Base-by-base conservation (phyloP, 2,888 invertebrate genomes). In the Elegia similella region DNA sequence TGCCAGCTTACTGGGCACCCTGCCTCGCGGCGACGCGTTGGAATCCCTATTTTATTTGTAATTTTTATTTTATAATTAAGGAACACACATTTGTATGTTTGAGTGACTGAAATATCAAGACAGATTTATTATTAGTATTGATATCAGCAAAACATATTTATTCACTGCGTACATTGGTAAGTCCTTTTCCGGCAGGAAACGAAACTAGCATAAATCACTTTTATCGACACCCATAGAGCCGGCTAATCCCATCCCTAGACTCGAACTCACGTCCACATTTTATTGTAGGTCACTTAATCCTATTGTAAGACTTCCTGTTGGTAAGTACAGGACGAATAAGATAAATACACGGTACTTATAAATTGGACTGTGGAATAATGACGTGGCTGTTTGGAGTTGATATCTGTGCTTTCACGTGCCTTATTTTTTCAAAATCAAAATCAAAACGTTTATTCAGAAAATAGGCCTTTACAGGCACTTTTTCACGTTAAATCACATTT, bases 221-320 rank as follows among this genome's bases (percentile, higher is more conserved):
- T 50, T 48, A 56, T 48, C 56, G 56, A 56, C 48, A 30, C 15
- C 42, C 10, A 56, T 62, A 60, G 58, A 68, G 16, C 67, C 69
- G 69, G 66, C 56, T 68, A 62, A 76, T 73, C 76, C 68, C 75
- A 47, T 57, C 72, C 63, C 74, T 73, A 67, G 62, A n/a, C 42
- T 42, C 30, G 46, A 30, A 57, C 62, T 68, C 77, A 77, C 77
- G 77, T 64, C 67, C 61, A 62, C 63, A 64, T 56, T 52, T 61
- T 62, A 72, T 76, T 76, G 76, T 75, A 62, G 63, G 56, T 65
- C 62, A 70, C 67, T 73, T 75, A 48, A 48, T 48, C 42, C 56
- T 42, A 56, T 56, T 56, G 56, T 55, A 55, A 48, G 48, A 56
- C 56, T 56, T 56, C 56, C 56, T 56, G 56, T 13, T 47, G n/a